Evolutionary conservation across 2,797 vertebrate genomes (phyloP), one percentile per base, ranked within the genome.

Genomic region (Anas bahamensis): DNA sequence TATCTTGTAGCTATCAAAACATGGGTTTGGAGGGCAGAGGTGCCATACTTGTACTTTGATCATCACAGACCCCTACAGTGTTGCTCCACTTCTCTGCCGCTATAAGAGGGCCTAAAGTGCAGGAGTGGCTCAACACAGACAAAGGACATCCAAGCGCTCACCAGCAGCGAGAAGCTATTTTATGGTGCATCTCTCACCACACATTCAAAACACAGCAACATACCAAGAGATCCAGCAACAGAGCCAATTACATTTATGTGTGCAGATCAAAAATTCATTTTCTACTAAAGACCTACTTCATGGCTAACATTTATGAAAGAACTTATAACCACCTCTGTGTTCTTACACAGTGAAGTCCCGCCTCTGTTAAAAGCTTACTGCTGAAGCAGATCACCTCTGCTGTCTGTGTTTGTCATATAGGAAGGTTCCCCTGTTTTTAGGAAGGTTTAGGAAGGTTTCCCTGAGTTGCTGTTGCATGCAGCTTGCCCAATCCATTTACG

Each of bases 241-340:
- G 11, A 90, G 37, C 4, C 59, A 19, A 11, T 13, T 63, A 29
- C 0, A 0, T 56, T 46, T 57, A 6, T 5, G 17, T 7, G 18
- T 29, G 15, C 46, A 57, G 8, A 1, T 48, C 41, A 23, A 85
- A 69, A 85, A 39, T 23, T 63, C 35, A 52, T 35, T 59, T 83
- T 52, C 48, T 68, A 56, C 24, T 42, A 63, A 28, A 73, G 19
- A 28, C 19, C 14, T 70, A 39, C 52, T 84, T 57, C 41, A 22
- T 46, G 79, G 55, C 3, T 41, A 12, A 37, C 13, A 4, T 57
- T 81, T 78, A 7, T 13, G 12, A 53, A 66, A 71, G 35, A 64
- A 55, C 41, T 88, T 84, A 23, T 60, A 73, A 42, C 14, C 17
- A 71, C 15, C 10, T 29, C 11, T 14, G 5, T 6, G 14, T 18